Evolutionary conservation across 2,888 invertebrate species (phyloP), one percentile per base, ranked within the genome.

Genomic region (Eupithecia insigniata): DNA sequence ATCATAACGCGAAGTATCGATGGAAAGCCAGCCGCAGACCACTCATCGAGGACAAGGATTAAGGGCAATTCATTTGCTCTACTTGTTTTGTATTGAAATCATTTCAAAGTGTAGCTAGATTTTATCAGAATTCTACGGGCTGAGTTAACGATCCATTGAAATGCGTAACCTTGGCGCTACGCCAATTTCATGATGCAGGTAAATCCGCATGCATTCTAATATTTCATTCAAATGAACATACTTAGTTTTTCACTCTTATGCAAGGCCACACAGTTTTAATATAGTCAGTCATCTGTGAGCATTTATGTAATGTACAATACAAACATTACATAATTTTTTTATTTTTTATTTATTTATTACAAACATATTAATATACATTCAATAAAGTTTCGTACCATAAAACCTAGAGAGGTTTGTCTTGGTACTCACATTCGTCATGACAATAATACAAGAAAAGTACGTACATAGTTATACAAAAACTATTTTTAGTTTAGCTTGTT

Each of bases 141-240:
- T 65, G 71, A 67, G 77, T 62, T 69, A 89, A 90, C 84, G 88
- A 89, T 85, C 84, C 83, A 86, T 87, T 88, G 84, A 90, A 86
- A 87, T 82, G 84, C 22, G 46, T 77, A 89, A 84, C 89, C 87
- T 90, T 91, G 90, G 91, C 86, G 70, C 73, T 69, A 80, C 75
- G 90, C 90, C 91, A 90, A 87, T 83, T 80, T 79, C 76, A 79
- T 82, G 77, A 82, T 87, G 81, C 87, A 88, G 86, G 85, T 84
- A 86, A 81, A 76, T 70, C 72, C 62, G 64, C 68, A 43, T 75
- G 72, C 75, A 69, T 72, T 72, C 39, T 39, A 55, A 51, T 60
- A 62, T 73, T 70, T 55, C 30, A 70, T 66, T 60, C 22, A 26
- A 55, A 66, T 55, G 14, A n/a, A 62, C 30, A 8, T 60, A 16